Percentiles rank a stretch among this genome's conserved stretches.
Conservation (phyloP, 2,113 vertebrate genomes). For the Anhinga anhinga region DNA sequence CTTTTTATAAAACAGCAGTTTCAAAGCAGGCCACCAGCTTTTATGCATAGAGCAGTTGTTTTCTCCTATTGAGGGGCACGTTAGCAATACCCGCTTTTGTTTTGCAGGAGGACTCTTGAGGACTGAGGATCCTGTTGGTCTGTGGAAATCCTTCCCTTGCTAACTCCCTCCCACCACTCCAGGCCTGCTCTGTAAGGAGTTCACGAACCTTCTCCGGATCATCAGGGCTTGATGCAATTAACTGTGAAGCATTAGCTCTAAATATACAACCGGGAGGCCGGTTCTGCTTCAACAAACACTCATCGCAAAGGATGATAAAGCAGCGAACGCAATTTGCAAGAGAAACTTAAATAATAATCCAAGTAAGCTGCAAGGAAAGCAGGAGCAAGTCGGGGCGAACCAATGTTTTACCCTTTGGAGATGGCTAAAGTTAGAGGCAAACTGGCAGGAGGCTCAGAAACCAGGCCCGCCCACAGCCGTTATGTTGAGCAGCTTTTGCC, state of each 20-base stretch:
- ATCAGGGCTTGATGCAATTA: slow-evolving; percentile 38
- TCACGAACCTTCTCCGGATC: slow-evolving; percentile 32
- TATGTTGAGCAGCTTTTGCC: background rate
- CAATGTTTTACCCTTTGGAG: background rate
- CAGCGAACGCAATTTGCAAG: background rate
- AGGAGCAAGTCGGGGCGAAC: background rate
- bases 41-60: background rate
- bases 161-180: slow-evolving; percentile 18
- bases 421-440: background rate
- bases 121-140: background rate
- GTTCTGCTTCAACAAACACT: slow-evolving; percentile 6
- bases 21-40: slow-evolving; percentile 8
- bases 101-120: background rate
- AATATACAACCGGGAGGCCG: slow-evolving; percentile 45
- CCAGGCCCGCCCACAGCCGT: background rate
- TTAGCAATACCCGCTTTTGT: background rate
- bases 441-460: background rate
- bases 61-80: background rate
- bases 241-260: slow-evolving; percentile 57
- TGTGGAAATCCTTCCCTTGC: background rate
- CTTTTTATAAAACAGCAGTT: background rate
- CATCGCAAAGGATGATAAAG: background rate
- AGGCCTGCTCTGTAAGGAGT: background rate
- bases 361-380: background rate
- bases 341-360: background rate